These are phyloP conservation scores for Nannoperca australis DNA, from an alignment of 2,797 vertebrate genomes.

Conservation along the genomic window DNA sequence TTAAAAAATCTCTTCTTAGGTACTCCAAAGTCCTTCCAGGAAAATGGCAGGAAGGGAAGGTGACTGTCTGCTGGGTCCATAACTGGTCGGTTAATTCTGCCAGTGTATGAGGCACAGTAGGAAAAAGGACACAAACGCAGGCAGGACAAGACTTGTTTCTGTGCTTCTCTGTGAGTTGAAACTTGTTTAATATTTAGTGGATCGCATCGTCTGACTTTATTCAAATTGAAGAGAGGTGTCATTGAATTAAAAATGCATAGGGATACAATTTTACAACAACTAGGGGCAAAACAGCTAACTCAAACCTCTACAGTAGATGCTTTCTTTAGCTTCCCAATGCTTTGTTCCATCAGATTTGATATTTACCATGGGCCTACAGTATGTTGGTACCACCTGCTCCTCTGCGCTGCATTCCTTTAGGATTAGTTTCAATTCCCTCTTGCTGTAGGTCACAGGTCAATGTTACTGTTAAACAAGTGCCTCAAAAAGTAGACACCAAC, in stretches of 20 bases:
- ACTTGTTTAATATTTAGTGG: not conserved
- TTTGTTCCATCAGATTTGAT: slow-evolving; percentile 46
- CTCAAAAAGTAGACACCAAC: slow-evolving; percentile 32
- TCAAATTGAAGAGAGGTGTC: not conserved
- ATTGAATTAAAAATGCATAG: not conserved
- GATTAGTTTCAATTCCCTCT: slow-evolving; percentile 66
- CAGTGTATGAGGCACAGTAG: too few species aligned
- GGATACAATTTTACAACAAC: not conserved
- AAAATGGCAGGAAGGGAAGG: too few species aligned
- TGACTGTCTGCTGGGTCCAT: too few species aligned
- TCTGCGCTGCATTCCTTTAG: slow-evolving; percentile 58
- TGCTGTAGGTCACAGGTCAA: slow-evolving; percentile 51
- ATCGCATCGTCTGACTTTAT: slow-evolving; percentile 3
- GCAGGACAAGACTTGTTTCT: not conserved
- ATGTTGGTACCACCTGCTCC: slow-evolving; percentile 67
- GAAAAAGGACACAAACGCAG: not conserved
- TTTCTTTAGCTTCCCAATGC: not conserved
- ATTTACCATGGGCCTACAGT: slow-evolving; percentile 51
- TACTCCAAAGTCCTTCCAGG: too few species aligned
- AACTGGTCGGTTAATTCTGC: too few species aligned
- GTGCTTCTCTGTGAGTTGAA: not conserved
- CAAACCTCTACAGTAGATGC: not conserved
- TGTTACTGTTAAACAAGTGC: slow-evolving; percentile 50
- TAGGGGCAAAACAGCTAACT: not conserved
- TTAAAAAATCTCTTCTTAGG: too few species aligned